Conservation (phyloP, 30 jellyfish, hydroid and myxozoan species). For the Hydractinia echinata region DNA sequence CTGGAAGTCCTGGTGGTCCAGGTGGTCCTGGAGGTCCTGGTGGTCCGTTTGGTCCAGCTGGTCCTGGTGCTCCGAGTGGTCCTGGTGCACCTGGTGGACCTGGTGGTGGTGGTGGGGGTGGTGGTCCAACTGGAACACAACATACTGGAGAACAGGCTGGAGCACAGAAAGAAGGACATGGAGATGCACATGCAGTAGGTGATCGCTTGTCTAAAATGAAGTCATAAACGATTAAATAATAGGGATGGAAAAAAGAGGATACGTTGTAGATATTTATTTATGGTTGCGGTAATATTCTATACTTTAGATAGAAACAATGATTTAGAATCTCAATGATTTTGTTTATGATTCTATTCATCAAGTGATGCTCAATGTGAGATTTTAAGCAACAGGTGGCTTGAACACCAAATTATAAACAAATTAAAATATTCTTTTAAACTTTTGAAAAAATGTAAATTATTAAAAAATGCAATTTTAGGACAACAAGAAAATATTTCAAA, state of each 20-base stretch:
- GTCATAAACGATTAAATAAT: not conserved
- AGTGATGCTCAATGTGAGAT: not conserved
- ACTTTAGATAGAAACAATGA: not conserved
- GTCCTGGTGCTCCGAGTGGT: conserved; percentile 99
- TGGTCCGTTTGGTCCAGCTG: conserved; percentile 99
- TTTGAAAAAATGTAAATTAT: too few relatives aligned
- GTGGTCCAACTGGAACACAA: conserved; percentile 94
- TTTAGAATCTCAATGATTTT: not conserved
- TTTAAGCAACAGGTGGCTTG: conserved; percentile 9
- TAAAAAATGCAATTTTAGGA: too few relatives aligned
- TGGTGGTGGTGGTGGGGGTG: conserved; percentile 99
- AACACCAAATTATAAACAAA: not conserved
- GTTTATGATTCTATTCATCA: conserved; percentile 10
- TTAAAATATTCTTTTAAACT: not conserved
- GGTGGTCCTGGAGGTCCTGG: conserved; percentile 99
- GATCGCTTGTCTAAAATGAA: conserved; percentile 59
- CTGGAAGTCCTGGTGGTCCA: conserved; percentile 96
- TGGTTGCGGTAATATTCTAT: too few relatives aligned
- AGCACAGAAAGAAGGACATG: conserved; percentile 89
- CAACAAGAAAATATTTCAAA: too few relatives aligned
- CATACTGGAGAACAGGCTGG: conserved; percentile 95
- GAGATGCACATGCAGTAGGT: conserved; percentile 78
- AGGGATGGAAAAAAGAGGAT: not conserved
- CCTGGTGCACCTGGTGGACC: conserved; percentile 99
- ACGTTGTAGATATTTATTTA: too few relatives aligned